Base-by-base conservation (phyloP, 1,140 invertebrate species). In the Platyura marginata region DNA sequence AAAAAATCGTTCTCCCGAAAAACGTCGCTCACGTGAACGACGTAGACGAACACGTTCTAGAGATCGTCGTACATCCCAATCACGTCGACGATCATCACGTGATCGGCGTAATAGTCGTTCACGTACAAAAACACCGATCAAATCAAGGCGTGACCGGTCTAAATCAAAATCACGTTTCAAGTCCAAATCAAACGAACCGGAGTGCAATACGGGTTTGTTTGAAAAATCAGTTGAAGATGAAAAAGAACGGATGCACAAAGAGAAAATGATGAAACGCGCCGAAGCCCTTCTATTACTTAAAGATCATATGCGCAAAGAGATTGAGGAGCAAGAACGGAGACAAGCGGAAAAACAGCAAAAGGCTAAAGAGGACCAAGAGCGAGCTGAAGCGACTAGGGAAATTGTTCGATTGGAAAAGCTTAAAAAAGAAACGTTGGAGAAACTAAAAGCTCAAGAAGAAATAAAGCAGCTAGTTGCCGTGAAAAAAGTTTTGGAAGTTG, bases 261-360 rank as follows among this genome's bases (percentile, higher is more conserved):
- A 56, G 50, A 65, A 56, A 51, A 66, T 48, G 61, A 59, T 54
- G 46, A 70, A 55, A 44, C 52, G 64, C 0, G 62, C 55, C 1
- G 65, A 66, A 47, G 64, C 65, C 6, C 49, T 69, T 0, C 48
- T 69, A 39, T 50, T 70, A 36, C 48, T 71, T 1, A 67, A 67
- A 44, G 68, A 69, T 42, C 67, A 71, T 46, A 69, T 71, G 66
- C 67, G 68, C 49, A 59, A 68, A 45, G 64, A 67, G 45, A 58
- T 66, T 37, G 52, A 57, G 49, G 62, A 60, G 47, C 55, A 55
- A 59, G 50, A 58, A 55, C 50, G 65, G 52, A 48, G 61, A 51
- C 52, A 67, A 47, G 47, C 61, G 45, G 50, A 56, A 53, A 45
- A 67, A 36, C 51, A 51, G 47, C 54, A 60, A 35, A 58, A 57